phyloP scores from a whole-genome alignment of 2,888 invertebrate species.

The Mesorhabditis belari region DNA sequence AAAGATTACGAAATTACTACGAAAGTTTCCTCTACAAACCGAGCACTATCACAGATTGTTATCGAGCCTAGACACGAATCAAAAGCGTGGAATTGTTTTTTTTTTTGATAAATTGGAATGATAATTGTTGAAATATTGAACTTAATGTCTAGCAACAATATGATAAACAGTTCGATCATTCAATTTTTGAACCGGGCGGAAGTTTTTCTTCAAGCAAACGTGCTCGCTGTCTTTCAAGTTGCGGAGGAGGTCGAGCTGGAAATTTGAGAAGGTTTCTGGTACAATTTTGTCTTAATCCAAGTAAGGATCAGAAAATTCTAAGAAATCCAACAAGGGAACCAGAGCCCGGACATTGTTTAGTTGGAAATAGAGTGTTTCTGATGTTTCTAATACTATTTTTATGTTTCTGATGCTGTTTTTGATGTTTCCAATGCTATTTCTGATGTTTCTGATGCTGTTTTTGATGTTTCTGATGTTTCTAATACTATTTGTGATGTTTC shows the following conservation, averaged over 20 bases:
- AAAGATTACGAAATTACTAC: too few relatives aligned
- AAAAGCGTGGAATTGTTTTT: too few relatives aligned
- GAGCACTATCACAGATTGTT: too few relatives aligned
- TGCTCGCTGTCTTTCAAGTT: conserved; percentile 34
- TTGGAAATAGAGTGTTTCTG: too few relatives aligned
- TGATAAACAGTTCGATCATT: conserved; percentile 32
- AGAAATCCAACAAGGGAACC: not conserved
- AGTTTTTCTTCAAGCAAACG: conserved; percentile 35
- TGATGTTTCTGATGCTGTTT: too few relatives aligned
- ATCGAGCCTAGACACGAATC: too few relatives aligned
- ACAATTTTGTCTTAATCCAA: not conserved
- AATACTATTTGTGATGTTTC: too few relatives aligned
- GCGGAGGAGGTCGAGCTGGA: conserved; percentile 35
- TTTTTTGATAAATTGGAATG: not conserved
- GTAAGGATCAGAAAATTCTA: not conserved
- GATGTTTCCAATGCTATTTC: too few relatives aligned
- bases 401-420: too few relatives aligned
- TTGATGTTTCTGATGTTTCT: too few relatives aligned
- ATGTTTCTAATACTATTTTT: too few relatives aligned
- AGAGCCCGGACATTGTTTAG: not conserved
- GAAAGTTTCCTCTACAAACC: too few relatives aligned
- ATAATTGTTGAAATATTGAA: not conserved
- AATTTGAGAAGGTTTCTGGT: conserved; percentile 1
- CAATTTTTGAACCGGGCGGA: conserved; percentile 39
- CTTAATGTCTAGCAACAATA: conserved; percentile 4